Evolutionary conservation across 1,140 invertebrate species (phyloP), one percentile per base, ranked within the genome.

Genomic region (Teleopsis dalmanni): DNA sequence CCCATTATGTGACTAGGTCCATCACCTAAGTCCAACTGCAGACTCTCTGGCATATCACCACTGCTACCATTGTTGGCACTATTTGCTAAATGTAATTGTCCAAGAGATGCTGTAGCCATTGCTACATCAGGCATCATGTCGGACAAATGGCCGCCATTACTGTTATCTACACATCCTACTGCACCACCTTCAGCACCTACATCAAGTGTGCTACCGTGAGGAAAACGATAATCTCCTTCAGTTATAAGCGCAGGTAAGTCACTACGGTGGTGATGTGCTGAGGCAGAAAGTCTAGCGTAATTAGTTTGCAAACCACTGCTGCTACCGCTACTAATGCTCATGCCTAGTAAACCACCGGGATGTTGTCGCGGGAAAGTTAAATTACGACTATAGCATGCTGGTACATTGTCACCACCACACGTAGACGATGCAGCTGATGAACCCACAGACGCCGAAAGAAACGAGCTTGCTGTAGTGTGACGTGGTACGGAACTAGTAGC

Each of bases 111-210:
- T 1, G 87, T 88, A 26, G 87, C 87, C 84, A 90, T 87, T n/a
- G 88, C 87, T 38, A 91, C 87, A 69, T 91, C 88, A 2, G 88
- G 88, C 83, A 91, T 88, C 57, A 85, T 81, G 53, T 87, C 85
- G 41, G 85, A 88, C 27, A 89, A 71, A 57, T 84, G 81, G 22
- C 81, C 80, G 51, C 73, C 73, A 71, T 83, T 74, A 34, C 52
- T 67, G 13, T 34, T 50, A 43, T 48, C 38, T 31, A 38, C 49
- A 47, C 43, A 51, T 3, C 43, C 43, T 6, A 52, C 55, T 55
- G n/a, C 62, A 60, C 31, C 54, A 52, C 18, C 50, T 48, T 43
- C 64, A 57, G 19, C 56, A 44, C 16, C 56, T 13, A 57, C 52
- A n/a, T 62, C 55, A 14, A 67, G 31, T 7, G 56, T 50, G 46